Evolutionary conservation across 1,140 invertebrate genomes (phyloP).

Genomic region (Drosophila pachea): DNA sequence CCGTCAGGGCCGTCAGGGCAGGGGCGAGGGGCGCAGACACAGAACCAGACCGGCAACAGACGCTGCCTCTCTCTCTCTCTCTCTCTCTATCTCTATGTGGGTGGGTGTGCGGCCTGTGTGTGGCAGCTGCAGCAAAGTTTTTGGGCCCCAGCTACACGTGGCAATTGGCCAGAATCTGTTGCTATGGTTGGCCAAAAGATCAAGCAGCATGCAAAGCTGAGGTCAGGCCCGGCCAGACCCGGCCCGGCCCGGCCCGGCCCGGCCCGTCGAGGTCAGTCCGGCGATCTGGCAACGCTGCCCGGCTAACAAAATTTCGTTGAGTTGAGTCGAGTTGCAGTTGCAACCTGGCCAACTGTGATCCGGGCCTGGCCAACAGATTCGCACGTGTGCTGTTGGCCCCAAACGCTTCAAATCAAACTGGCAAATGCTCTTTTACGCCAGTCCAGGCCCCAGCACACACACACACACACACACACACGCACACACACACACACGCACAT

Average conservation of each 20-base stretch:
- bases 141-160: conserved; percentile 39
- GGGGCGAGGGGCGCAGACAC: conserved; percentile 3
- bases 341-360: background rate
- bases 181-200: conserved; percentile 32
- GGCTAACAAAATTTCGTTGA: no score
- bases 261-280: conserved; percentile 2
- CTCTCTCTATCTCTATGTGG: no score
- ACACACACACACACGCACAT: conserved; percentile 22
- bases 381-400: conserved; percentile 53
- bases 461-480: conserved; percentile 11
- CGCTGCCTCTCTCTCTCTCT: no score
- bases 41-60: conserved; percentile 45
- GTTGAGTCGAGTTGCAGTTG: no score
- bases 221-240: conserved; percentile 9
- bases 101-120: conserved; percentile 25
- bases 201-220: conserved; percentile 29
- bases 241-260: background rate
- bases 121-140: conserved; percentile 42
- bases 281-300: conserved; percentile 1
- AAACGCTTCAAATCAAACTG: conserved; percentile 17
- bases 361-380: conserved; percentile 35
- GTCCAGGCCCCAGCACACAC: conserved; percentile 25
- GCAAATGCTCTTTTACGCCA: conserved; percentile 49
- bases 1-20: conserved; percentile 36
- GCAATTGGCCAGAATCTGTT: conserved; percentile 20